These are phyloP conservation scores for Drusus annulatus DNA, from an alignment of 1,140 invertebrate species.

Conservation along the genomic window DNA sequence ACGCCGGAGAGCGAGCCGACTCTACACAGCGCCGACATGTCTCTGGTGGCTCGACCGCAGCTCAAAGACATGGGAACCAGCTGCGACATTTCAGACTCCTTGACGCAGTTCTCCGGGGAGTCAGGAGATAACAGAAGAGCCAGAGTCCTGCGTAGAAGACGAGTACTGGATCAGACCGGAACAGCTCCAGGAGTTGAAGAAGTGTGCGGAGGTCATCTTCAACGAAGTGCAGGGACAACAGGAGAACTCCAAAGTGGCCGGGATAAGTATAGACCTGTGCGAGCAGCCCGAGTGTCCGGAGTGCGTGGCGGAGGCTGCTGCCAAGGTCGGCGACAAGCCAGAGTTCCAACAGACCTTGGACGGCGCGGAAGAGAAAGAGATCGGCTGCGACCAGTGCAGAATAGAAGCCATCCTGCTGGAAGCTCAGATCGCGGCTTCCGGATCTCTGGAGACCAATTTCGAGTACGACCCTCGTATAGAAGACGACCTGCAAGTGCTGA, in stretches of 20 bases:
- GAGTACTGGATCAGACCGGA: constrained; percentile 42
- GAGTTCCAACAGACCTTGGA: background rate
- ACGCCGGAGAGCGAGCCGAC: constrained; percentile 67
- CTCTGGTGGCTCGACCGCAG: constrained; percentile 2
- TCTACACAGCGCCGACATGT: background rate
- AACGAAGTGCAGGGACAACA: constrained; percentile 50
- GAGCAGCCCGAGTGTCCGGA: constrained; percentile 30
- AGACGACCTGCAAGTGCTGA: constrained; percentile 12
- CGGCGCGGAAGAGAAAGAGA: background rate
- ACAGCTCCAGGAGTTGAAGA: constrained; percentile 49
- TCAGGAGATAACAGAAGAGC: constrained; percentile 40
- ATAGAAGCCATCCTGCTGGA: constrained; percentile 39
- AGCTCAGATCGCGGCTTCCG: background rate
- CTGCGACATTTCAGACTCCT: constrained; percentile 52
- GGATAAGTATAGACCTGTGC: constrained; percentile 47
- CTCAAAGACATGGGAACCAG: constrained; percentile 57
- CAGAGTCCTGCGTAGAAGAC: constrained; percentile 7
- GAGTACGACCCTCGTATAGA: constrained; percentile 43
- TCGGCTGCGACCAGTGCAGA: constrained; percentile 17
- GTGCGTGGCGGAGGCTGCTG: background rate
- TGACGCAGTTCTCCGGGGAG: constrained; percentile 31
- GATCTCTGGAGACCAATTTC: constrained; percentile 52
- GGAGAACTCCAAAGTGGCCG: constrained; percentile 36
- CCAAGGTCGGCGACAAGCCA: background rate
- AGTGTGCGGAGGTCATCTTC: constrained; percentile 54